Base-by-base conservation (phyloP, 2,113 vertebrate genomes). In the Gopherus evgoodei region DNA sequence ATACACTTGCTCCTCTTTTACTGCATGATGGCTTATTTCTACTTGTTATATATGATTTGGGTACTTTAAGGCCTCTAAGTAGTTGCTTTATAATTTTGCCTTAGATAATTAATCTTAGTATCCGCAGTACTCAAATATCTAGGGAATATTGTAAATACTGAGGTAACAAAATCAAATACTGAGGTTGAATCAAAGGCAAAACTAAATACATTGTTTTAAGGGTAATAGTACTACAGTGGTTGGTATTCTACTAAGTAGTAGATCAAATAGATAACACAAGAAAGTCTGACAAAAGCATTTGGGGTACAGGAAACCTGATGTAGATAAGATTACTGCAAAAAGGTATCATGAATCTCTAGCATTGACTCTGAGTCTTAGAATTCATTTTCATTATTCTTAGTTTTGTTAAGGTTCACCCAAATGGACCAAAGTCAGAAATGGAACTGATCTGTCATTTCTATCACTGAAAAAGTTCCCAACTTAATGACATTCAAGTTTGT, bases 271-370 rank as follows among this genome's bases (percentile, higher is more conserved):
- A 56, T 69, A 47, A 31, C 31, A 57, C 19, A 56, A 31, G 16
- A 27, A 47, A n/a, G 8, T 88, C 81, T 90, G 53, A 80, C 88
- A 75, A 85, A 95, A 89, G 83, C 38, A 69, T 84, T 90, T 38
- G n/a, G 44, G 94, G 88, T 88, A 78, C 56, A 97, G 82, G 38
- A 96, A 87, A 96, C 90, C 85, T 47, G 52, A 93, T 44, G 56
- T 93, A 83, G 81, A 75, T 65, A 89, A 87, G 72, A 83, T 96
- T 90, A 65, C 81, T 76, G 90, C 83, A 90, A 49, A 93, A 93
- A 87, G 38, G 83, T 82, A n/a, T 92, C 52, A 25, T 86, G 14
- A 88, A 88, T 76, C 53, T 86, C 35, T 52, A 42, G 3, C 8
- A 47, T 47, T 72, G 57, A 90, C 88, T 89, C 83, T 89, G 83